Evolutionary conservation across 1,140 invertebrate species (phyloP), one percentile per base, ranked within the genome.

Genomic region (Rhysida immarginata): DNA sequence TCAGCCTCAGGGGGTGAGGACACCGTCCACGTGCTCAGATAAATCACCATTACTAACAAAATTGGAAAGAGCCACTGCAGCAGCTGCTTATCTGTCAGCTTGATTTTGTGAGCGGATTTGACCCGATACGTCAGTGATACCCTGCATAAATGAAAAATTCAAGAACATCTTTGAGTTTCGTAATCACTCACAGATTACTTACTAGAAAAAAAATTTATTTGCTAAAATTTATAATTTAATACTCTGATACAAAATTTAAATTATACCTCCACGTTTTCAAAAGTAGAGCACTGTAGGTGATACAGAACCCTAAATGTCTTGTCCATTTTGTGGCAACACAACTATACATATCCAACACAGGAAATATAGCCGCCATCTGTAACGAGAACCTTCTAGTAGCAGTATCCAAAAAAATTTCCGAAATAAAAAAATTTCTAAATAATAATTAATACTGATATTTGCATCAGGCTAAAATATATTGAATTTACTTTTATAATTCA

Each of bases 71-170:
- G 85, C 84, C 90, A 89, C 63, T 93, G 89, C 21, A 94, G 66
- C 27, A 95, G 67, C 64, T 85, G 87, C 65, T 87, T 88, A 70
- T 95, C 91, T 1, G 90, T 92, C 24, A 95, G 71, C 64, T 92
- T 92, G 18, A 94, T 79, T 68, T 92, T 91, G 62, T 93, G 89
- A 0, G 88, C 86, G 24, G 87, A 90, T 67, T 93, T 92, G 0
- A 93, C 87, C n/a, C 88, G 80, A 71, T 93, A 94, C 16, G 91
- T 94, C 44, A 93, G 72, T 0, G 89, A 94, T 26, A 95, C 90
- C 62, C 89, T 90, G 69, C 2, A 74, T 71, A 55, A 59, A 52
- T 26, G 59, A 56, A 58, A 59, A 35, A 35, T n/a, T n/a, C n/a
- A n/a, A n/a, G n/a, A n/a, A n/a, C n/a, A n/a, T n/a, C n/a, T n/a